phyloP scores from a whole-genome alignment of 37 sponge, comb jelly and placozoan species.

The Eunapius fragilis region DNA sequence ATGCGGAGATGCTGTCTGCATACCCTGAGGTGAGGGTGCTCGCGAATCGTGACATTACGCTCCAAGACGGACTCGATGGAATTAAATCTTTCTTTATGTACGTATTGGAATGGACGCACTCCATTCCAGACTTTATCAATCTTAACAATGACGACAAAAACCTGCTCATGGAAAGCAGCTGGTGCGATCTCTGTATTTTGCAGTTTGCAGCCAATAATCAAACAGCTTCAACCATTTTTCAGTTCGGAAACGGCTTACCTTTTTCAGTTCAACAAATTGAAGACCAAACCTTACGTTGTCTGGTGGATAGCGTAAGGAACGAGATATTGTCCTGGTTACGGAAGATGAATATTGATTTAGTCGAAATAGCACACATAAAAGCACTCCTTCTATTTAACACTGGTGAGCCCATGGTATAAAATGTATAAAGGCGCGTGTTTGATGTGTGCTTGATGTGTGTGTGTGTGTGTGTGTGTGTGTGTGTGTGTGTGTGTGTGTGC shows the following conservation, averaged over 20 bases:
- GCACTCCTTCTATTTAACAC: background rate
- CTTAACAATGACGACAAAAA: background rate
- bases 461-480: too few relatives aligned
- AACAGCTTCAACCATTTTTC: background rate
- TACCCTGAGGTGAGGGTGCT: background rate
- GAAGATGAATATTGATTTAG: background rate
- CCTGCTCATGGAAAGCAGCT: background rate
- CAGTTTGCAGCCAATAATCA: background rate
- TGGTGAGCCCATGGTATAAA: background rate
- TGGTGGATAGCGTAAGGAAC: background rate
- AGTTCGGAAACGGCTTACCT: background rate
- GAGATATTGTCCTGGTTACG: background rate
- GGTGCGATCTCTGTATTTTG: background rate
- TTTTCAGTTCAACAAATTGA: background rate
- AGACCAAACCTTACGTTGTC: background rate
- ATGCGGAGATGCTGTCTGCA: background rate
- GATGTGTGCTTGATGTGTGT: too few relatives aligned
- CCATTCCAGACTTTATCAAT: background rate
- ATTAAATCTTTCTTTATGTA: background rate
- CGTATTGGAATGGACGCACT: background rate
- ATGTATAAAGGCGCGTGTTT: too few relatives aligned
- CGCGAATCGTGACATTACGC: background rate
- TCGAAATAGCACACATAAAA: background rate
- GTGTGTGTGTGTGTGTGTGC: too few relatives aligned
- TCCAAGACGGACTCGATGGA: background rate